Evolutionary conservation across 1,140 invertebrate genomes (phyloP).

Genomic region (Teleogryllus occipitalis): DNA sequence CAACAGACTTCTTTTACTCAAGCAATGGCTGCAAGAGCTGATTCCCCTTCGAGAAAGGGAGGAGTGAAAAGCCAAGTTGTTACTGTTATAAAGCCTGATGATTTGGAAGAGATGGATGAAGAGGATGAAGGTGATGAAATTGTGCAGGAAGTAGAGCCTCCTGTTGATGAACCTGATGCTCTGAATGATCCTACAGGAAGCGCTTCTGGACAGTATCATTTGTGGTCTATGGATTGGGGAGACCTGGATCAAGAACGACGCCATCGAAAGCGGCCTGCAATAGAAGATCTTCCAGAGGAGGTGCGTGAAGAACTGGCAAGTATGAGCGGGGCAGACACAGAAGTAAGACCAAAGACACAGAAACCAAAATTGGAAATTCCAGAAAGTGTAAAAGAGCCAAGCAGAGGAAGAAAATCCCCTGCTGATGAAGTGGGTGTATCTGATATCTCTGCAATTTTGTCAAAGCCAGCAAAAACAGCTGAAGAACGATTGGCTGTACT

Average conservation of each 20-base stretch:
- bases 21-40: too few relatives aligned
- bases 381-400: background rate
- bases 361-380: background rate
- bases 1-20: too few relatives aligned
- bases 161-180: background rate
- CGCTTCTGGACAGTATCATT: background rate
- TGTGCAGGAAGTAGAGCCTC: background rate
- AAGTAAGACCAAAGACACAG: background rate
- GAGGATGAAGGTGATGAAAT: background rate
- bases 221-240: background rate
- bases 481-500: background rate
- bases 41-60: background rate
- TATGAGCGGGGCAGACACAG: background rate
- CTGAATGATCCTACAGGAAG: background rate
- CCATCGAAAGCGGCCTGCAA: background rate
- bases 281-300: background rate
- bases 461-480: background rate
- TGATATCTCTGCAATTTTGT: background rate
- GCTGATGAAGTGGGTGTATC: background rate
- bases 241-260: background rate
- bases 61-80: background rate
- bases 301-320: background rate
- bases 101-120: background rate
- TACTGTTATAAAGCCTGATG: background rate
- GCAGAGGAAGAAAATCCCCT: slow-evolving; percentile 6